Evolutionary conservation across 2,888 invertebrate genomes (phyloP).

Genomic region (Hirtodrosophila alboralis): DNA sequence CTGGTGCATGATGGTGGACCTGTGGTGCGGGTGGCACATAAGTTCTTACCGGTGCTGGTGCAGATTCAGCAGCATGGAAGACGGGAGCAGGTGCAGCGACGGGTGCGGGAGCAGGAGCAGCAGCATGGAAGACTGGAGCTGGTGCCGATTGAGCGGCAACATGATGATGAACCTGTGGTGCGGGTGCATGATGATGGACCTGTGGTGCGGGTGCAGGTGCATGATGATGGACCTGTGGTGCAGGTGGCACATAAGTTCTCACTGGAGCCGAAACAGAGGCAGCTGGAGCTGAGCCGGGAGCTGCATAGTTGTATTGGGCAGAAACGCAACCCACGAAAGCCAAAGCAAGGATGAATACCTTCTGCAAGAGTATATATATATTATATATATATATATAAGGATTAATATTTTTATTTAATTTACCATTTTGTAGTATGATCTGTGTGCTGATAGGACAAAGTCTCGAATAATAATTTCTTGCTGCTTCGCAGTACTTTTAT

Average conservation of each 20-base stretch:
- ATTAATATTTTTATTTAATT: too few species aligned
- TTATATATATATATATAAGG: too few species aligned
- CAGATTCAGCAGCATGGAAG: conserved; percentile 29
- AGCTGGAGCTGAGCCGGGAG: conserved; percentile 57
- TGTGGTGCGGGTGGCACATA: conserved; percentile 40
- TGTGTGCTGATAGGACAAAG: conserved; percentile 48
- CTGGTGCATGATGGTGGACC: conserved; percentile 19
- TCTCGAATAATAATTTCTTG: conserved; percentile 60
- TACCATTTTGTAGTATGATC: conserved; percentile 63
- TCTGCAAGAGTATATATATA: conserved; percentile 54
- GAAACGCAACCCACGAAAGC: conserved; percentile 61
- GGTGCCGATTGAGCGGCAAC: conserved; percentile 12
- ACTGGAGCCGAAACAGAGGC: conserved; percentile 54
- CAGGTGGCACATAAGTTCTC: conserved; percentile 56
- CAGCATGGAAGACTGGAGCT: conserved; percentile 12
- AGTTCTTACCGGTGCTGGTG: conserved; percentile 37
- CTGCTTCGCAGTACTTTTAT: conserved; percentile 63
- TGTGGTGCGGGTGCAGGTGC: conserved; percentile 13
- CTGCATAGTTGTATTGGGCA: conserved; percentile 63
- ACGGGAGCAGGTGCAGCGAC: not conserved
- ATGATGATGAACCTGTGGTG: conserved; percentile 12
- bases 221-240: conserved; percentile 14
- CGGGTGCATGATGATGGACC: conserved; percentile 23
- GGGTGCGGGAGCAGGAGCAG: conserved; percentile 27
- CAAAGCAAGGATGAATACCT: conserved; percentile 58